phyloP scores from a whole-genome alignment of 2,888 invertebrate genomes.

The Eupelmus urozonus region DNA sequence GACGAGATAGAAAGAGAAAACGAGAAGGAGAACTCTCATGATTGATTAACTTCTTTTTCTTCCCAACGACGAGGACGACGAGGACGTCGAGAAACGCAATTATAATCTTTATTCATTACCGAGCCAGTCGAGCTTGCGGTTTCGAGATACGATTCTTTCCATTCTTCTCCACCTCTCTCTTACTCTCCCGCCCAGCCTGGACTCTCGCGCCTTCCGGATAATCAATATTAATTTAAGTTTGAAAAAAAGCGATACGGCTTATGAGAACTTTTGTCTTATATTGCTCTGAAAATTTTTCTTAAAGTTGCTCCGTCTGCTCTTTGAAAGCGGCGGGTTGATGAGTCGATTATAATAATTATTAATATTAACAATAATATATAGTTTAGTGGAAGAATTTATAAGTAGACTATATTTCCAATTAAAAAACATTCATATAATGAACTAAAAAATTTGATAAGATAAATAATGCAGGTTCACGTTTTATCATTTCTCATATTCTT shows the following conservation, averaged over 20 bases:
- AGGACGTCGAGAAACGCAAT: constrained; percentile 74
- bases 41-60: constrained; percentile 76
- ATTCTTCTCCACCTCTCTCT: constrained; percentile 40
- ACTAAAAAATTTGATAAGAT: too few species aligned
- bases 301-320: constrained; percentile 7
- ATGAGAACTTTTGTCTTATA: constrained; percentile 22
- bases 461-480: constrained; percentile 37
- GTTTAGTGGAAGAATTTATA: too few species aligned
- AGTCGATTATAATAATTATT: too few species aligned
- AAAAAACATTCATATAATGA: too few species aligned
- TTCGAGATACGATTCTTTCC: constrained; percentile 76
- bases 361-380: too few species aligned
- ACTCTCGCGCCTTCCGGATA: constrained; percentile 24
- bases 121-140: constrained; percentile 72
- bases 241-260: constrained; percentile 16
- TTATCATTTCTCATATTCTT: constrained; percentile 12
- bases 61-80: constrained; percentile 60
- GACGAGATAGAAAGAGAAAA: constrained; percentile 52
- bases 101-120: constrained; percentile 78
- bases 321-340: too few species aligned
- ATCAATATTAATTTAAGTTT: constrained; percentile 54
- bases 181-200: background rate
- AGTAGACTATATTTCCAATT: too few species aligned
- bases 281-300: constrained; percentile 5
- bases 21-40: constrained; percentile 67